Evolutionary conservation across 2,888 invertebrate genomes (phyloP).

Genomic region (Trissolcus brochymenae): DNA sequence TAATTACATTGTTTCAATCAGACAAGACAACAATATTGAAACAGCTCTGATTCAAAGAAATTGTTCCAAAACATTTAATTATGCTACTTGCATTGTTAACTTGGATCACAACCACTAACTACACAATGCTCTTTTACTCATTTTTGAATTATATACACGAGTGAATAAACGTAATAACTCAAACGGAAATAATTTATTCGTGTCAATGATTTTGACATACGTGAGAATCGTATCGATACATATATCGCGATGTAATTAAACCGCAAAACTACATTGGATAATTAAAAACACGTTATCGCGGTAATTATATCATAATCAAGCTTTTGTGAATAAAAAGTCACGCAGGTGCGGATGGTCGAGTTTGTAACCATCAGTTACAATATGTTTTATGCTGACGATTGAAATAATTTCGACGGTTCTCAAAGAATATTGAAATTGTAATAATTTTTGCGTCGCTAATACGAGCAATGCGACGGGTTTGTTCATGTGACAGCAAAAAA

Average conservation of each 20-base stretch:
- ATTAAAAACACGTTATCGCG: slow-evolving; percentile 12
- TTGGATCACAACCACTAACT: background rate
- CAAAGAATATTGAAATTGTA: background rate
- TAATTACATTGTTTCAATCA: too few relatives aligned
- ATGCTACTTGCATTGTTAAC: background rate
- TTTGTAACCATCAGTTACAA: slow-evolving; percentile 16
- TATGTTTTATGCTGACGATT: slow-evolving; percentile 10
- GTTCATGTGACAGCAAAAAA: slow-evolving; percentile 5
- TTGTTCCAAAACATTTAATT: too few relatives aligned
- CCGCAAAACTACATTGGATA: slow-evolving; percentile 10
- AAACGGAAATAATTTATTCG: slow-evolving; percentile 16
- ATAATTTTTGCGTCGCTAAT: slow-evolving; percentile 10
- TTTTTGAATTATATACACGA: background rate
- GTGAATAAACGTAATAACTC: slow-evolving; percentile 4
- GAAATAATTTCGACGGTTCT: background rate
- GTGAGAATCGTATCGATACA: background rate
- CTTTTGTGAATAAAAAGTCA: slow-evolving; percentile 3
- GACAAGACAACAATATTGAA: too few relatives aligned
- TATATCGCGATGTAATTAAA: slow-evolving; percentile 8
- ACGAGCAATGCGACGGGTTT: slow-evolving; percentile 14
- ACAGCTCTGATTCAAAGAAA: too few relatives aligned
- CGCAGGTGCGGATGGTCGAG: slow-evolving; percentile 2
- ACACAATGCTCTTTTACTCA: background rate
- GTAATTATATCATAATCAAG: slow-evolving; percentile 23
- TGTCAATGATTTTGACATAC: slow-evolving; percentile 8